Base-by-base conservation (phyloP, 2,888 invertebrate genomes). In the Drosophila anomalata region DNA sequence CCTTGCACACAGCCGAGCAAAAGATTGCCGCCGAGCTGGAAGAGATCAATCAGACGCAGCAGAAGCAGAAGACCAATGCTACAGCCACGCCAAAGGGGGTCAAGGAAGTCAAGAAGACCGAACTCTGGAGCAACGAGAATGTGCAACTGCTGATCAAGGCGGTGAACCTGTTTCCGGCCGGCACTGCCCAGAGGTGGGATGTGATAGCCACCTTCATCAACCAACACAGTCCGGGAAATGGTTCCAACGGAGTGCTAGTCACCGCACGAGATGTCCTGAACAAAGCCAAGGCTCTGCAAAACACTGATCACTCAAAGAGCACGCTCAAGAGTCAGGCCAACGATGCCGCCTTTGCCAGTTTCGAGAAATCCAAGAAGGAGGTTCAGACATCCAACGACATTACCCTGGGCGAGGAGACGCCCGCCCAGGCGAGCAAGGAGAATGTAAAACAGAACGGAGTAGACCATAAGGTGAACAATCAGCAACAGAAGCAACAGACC, bases 121-220 rank as follows among this genome's bases (percentile, higher is more conserved):
- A 90, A 9, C 66, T 91, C 62, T 99, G 99, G 99, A 94, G 94
- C 12, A 94, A 95, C 54, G 96, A 96, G 68, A 97, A 98, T 90
- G 93, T 97, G 20, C 97, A 97, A 89, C 92, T 97, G 48, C 93
- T 99, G 3, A 98, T 99, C 56, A 99, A 99, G 92, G 98, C 98
- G 20, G 98, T 99, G 0, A 99, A 99, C 92, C 92, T 99, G 4
- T 99, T 99, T 91, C 99, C 99, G 0, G 98, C 99, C 6, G 99
- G 98, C 14, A 99, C 99, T 0, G 96, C 95, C 88, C 96, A 97
- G 89, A 94, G 98, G 44, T 96, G 97, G 97, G 97, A 98, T 51
- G 97, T 98, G 0, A 97, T 99, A 4, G 97, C 99, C 0, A 96
- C 97, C 89, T 99, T 98, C 90, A 95, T 99, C 59, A 97, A 97